Evolutionary conservation across 2,113 vertebrate species (phyloP), one percentile per base, ranked within the genome.

Genomic region (Ptilonorhynchus violaceus): DNA sequence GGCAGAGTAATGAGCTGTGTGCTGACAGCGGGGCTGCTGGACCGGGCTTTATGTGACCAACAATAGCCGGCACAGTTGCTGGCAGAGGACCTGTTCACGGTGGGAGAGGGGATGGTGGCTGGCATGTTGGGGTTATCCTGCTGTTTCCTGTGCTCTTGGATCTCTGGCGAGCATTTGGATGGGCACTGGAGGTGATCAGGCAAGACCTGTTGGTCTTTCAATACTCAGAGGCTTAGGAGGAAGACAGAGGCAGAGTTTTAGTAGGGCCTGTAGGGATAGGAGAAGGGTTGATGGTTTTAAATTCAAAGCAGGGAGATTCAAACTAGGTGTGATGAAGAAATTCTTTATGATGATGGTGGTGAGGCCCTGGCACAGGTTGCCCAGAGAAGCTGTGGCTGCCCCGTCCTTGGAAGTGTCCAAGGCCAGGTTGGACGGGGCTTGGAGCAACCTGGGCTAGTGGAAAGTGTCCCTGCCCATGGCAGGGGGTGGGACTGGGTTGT

Each of bases 1-100:
- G 63, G 76, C 85, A 67, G 93, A 91, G 95, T 97, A 97, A 97
- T 89, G 95, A 97, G 96, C 95, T 85, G 73, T 70, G 2, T 76
- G 92, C 90, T 79, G 88, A 37, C 10, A 30, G 83, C 28, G 2
- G 82, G 66, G 89, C 68, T 8, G 16, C 52, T 75, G 91, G 79
- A 83, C 77, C 0, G 2, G 89, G 85, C 83, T 95, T 95, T 95
- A 59, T 91, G 44, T 91, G 64, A 19, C 88, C 88, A 83, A 96
- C 97, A 97, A 95, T 89, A 92, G 93, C 91, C 47, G 44, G 46
- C 33, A 35, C 37, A 46, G 88, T n/a, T 21, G 24, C 22, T 33
- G 39, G 76, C 94, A 82, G 47, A 82, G 66, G 68, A 88, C 85
- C 91, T 96, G 85, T 76, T 79, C 6, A 0, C 52, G 50, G 68